Base-by-base conservation (phyloP, 1,140 invertebrate genomes). In the Ceratina australensis region DNA sequence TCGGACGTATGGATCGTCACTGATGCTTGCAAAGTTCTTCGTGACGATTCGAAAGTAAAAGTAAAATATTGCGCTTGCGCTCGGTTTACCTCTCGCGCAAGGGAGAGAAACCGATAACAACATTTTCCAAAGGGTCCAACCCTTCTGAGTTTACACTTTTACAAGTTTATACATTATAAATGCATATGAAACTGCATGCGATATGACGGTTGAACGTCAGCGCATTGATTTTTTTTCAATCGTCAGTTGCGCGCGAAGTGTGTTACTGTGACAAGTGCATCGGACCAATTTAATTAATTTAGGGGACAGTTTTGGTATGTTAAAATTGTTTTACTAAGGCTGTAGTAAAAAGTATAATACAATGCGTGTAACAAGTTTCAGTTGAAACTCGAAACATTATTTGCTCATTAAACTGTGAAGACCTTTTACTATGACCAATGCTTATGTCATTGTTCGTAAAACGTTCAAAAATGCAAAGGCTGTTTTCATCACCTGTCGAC, bases 381-480 rank as follows among this genome's bases (percentile, higher is more conserved):
- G 1, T 57, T 3, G 4, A 24, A 24, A 12, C 13, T 7, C 16
- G 12, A 63, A 33, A 63, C 18, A 28, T n/a, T 28, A 18, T 3
- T 33, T 28, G 3, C 13, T 61, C 1, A n/a, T 50, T 4, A 20
- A 22, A 69, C 12, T 10, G 22, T 16, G 22, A 50, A 18, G 5
- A 1, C 18, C 7, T 16, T 69, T 16, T n/a, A 0, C 7, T 26
- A 57, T 5, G 22, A 33, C 3, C 33, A 57, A 24, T 47, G 13
- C 20, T 60, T 1, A 61, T 0, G 59, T 71, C 57, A 77, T 4
- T 24, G 66, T 61, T n/a, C 75, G 42, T n/a, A 69, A 60, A 57
- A 75, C 60, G n/a, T 79, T 82, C 20, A 64, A 50, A 13, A 66
- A 79, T 5, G 72, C 72, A 3, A 79, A 42, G 8, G 78, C 59